phyloP scores from a whole-genome alignment of 2,888 invertebrate genomes.

The Zaprionus bogoriensis region DNA sequence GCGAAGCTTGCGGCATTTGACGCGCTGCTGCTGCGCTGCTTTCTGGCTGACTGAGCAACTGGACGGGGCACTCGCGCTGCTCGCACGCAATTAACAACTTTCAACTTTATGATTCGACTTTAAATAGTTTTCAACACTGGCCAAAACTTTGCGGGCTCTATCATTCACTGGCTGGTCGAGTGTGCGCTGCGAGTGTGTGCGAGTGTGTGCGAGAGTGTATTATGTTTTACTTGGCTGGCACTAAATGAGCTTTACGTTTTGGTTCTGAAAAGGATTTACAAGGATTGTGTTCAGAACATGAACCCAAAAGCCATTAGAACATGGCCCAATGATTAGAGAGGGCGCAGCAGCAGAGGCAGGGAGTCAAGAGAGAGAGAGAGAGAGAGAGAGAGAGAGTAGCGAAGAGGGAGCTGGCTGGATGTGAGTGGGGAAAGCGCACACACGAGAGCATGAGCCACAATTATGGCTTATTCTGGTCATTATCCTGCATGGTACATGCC shows the following conservation, averaged over 20 bases:
- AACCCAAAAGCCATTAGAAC: conserved; percentile 19
- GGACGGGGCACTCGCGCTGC: too few relatives aligned
- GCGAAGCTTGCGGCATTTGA: conserved; percentile 28
- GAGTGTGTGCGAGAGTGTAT: neutral
- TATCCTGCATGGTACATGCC: conserved; percentile 7
- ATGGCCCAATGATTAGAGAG: conserved; percentile 12
- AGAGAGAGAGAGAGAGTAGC: neutral
- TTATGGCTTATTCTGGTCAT: conserved; percentile 18
- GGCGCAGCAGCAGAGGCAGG: too few relatives aligned
- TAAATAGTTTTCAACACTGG: conserved; percentile 16
- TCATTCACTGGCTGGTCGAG: too few relatives aligned
- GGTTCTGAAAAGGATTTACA: conserved; percentile 6
- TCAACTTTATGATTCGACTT: conserved; percentile 32
- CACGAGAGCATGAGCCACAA: neutral
- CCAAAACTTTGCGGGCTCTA: conserved; percentile 8
- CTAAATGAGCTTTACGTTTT: conserved; percentile 28
- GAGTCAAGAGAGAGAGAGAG: neutral
- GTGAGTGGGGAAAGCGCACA: too few relatives aligned
- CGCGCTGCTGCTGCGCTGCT: conserved; percentile 4
- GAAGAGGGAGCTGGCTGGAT: neutral
- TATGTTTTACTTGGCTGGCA: conserved; percentile 6
- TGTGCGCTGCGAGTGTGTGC: too few relatives aligned
- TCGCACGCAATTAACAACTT: conserved; percentile 46
- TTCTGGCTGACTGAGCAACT: conserved; percentile 31
- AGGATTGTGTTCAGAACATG: conserved; percentile 3